phyloP scores from a whole-genome alignment of 1,140 invertebrate genomes.

The Homarus americanus region DNA sequence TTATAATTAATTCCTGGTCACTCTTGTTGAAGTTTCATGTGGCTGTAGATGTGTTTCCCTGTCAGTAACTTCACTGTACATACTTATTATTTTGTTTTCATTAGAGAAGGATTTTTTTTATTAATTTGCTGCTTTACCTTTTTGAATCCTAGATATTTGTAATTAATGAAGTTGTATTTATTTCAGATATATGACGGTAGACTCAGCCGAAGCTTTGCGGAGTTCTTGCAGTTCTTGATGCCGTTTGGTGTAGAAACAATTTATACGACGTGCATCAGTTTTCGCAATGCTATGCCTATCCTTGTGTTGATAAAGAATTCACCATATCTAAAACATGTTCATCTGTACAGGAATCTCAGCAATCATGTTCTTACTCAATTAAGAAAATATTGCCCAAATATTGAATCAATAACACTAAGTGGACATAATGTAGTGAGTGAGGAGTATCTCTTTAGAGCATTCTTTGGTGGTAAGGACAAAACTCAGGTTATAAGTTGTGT shows the following conservation, averaged over 20 bases:
- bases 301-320: conserved; percentile 38
- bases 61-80: too few relatives aligned
- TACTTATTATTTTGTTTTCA: too few relatives aligned
- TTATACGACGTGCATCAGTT: conserved; percentile 37
- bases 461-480: conserved; percentile 27
- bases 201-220: conserved; percentile 30
- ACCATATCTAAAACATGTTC: conserved; percentile 25
- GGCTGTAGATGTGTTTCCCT: too few relatives aligned
- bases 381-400: conserved; percentile 28
- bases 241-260: conserved; percentile 32
- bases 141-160: neutral
- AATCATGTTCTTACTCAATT: conserved; percentile 34
- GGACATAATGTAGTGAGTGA: conserved; percentile 40
- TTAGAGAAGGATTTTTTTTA: too few relatives aligned
- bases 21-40: too few relatives aligned
- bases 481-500: conserved; percentile 14
- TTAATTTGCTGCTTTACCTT: neutral
- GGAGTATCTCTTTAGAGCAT: conserved; percentile 32
- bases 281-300: conserved; percentile 28
- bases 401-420: conserved; percentile 44
- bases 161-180: neutral
- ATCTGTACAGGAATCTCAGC: conserved; percentile 33
- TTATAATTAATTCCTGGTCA: too few relatives aligned
- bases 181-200: conserved; percentile 36
- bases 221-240: conserved; percentile 38